Evolutionary conservation across 30 jellyfish, hydroid and myxozoan genomes (phyloP), one percentile per base, ranked within the genome.

Genomic region (Nemopilema nomurai): DNA sequence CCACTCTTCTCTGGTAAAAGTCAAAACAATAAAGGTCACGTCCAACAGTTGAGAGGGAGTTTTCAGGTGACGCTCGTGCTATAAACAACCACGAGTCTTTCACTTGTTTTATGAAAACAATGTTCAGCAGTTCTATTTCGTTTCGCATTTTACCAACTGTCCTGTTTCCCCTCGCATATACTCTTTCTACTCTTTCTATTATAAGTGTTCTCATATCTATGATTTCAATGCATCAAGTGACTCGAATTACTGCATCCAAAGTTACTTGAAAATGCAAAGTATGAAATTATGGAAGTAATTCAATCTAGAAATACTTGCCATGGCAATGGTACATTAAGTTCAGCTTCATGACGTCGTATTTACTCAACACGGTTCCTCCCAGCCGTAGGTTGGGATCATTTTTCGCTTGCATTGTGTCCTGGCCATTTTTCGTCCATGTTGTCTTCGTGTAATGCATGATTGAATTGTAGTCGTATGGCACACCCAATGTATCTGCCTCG

Each of bases 251-350:
- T n/a, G n/a, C n/a, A n/a, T n/a, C n/a, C n/a, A n/a, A n/a, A n/a
- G n/a, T n/a, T n/a, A n/a, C n/a, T n/a, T n/a, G n/a, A n/a, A n/a
- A n/a, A n/a, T n/a, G n/a, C n/a, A n/a, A n/a, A n/a, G n/a, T n/a
- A n/a, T n/a, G n/a, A n/a, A n/a, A n/a, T n/a, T n/a, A n/a, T n/a
- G n/a, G n/a, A n/a, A n/a, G n/a, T n/a, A n/a, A n/a, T n/a, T n/a
- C n/a, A n/a, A n/a, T n/a, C n/a, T n/a, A n/a, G n/a, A n/a, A 41
- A 41, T 41, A 16, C 92, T 3, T 85, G 76, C 93, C 96, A 33
- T 88, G 83, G 57, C 96, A 88, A 71, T 81, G 96, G 51, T 88
- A 88, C 86, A 80, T 72, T 16, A 50, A 50, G 19, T 79, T 79
- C 64, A 88, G 29, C 82, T 88, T 88, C 52, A 41, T 28, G 7